phyloP scores from a whole-genome alignment of 2,888 invertebrate genomes.

The Eucera pruinosa region DNA sequence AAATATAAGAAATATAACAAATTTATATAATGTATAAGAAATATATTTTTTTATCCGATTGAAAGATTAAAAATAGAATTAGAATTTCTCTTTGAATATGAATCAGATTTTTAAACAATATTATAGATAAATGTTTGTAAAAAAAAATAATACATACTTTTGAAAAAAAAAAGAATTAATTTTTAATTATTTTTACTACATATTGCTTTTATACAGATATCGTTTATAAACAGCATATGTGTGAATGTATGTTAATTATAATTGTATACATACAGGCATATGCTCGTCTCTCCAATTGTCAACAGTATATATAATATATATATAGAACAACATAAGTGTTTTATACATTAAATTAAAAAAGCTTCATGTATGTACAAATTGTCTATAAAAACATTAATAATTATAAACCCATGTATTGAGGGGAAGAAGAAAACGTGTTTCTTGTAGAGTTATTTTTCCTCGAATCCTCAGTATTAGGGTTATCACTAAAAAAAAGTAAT shows the following conservation, averaged over 20 bases:
- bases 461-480: slow-evolving; percentile 77
- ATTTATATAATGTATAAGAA: slow-evolving; percentile 49
- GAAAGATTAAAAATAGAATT: slow-evolving; percentile 44
- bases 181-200: slow-evolving; percentile 73
- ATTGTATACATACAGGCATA: slow-evolving; percentile 62
- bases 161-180: slow-evolving; percentile 65
- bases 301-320: slow-evolving; percentile 57
- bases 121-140: slow-evolving; percentile 35
- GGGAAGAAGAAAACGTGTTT: slow-evolving; percentile 81
- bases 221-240: slow-evolving; percentile 60
- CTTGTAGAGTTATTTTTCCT: slow-evolving; percentile 78
- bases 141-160: slow-evolving; percentile 67
- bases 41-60: slow-evolving; percentile 48
- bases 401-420: slow-evolving; percentile 83
- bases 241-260: slow-evolving; percentile 61
- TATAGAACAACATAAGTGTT: slow-evolving; percentile 53
- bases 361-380: slow-evolving; percentile 74
- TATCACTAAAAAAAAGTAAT: slow-evolving; percentile 75
- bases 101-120: slow-evolving; percentile 39
- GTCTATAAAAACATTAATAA: slow-evolving; percentile 69
- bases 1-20: slow-evolving; percentile 40
- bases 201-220: slow-evolving; percentile 57
- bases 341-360: slow-evolving; percentile 68
- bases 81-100: slow-evolving; percentile 36
- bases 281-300: slow-evolving; percentile 49